Evolutionary conservation across 1,140 invertebrate species (phyloP).

Genomic region (Eufriesea mexicana): DNA sequence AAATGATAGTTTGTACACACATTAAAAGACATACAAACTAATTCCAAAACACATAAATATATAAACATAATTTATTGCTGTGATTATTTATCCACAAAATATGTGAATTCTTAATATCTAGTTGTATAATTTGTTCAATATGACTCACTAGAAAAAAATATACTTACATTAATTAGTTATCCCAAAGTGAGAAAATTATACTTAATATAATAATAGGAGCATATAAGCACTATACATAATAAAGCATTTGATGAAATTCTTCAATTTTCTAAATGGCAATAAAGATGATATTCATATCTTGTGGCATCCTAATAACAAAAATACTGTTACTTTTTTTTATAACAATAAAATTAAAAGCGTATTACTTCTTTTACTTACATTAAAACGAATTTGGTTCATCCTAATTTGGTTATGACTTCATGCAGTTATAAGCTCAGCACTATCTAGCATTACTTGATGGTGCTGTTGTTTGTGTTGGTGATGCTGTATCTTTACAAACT

Average conservation of each 20-base stretch:
- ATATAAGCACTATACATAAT: conserved; percentile 8
- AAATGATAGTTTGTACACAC: neutral
- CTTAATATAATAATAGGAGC: neutral
- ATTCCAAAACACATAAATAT: neutral
- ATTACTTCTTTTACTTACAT: conserved; percentile 26
- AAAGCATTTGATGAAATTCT: conserved; percentile 12
- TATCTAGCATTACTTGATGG: conserved; percentile 72
- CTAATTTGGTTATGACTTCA: conserved; percentile 25
- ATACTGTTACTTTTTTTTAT: neutral
- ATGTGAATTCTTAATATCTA: neutral
- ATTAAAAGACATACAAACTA: neutral
- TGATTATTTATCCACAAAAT: conserved; percentile 13
- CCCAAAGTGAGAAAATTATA: neutral
- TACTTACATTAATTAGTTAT: conserved; percentile 12
- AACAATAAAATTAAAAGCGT: neutral
- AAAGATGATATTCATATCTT: conserved; percentile 18
- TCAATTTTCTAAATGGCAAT: neutral
- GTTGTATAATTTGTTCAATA: neutral
- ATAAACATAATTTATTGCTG: conserved; percentile 16
- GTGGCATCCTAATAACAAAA: neutral
- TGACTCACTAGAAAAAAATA: conserved; percentile 10
- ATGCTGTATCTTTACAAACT: conserved; percentile 85
- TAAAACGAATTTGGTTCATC: neutral
- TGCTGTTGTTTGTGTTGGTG: conserved; percentile 64
- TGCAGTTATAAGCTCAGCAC: conserved; percentile 45